Percentiles rank a stretch among this genome's conserved stretches.
Conservation (phyloP, 1,140 invertebrate genomes). For the Telenomus remus region DNA sequence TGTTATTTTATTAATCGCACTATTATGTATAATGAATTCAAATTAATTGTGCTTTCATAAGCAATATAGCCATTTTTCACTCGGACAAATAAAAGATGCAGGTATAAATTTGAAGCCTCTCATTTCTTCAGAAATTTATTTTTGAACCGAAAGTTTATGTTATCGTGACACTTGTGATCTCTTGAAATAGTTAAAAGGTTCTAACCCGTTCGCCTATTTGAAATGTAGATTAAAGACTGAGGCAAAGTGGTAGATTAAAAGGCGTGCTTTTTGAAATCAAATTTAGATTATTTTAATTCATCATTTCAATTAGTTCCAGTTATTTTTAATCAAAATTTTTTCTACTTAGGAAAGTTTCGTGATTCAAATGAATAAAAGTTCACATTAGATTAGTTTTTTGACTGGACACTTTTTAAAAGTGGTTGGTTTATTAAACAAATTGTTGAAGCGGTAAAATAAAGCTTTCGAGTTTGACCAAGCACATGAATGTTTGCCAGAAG, state of each 20-base stretch:
- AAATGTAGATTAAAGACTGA: conserved; percentile 11
- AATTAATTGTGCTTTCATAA: too few relatives aligned
- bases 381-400: neutral
- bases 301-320: neutral
- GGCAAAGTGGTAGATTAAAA: conserved; percentile 12
- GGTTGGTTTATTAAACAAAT: too few relatives aligned
- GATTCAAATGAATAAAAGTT: neutral
- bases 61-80: too few relatives aligned
- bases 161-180: conserved; percentile 20
- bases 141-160: conserved; percentile 1
- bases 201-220: conserved; percentile 11
- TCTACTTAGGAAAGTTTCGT: too few relatives aligned
- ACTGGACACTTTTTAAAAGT: neutral
- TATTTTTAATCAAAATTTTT: too few relatives aligned
- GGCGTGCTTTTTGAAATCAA: conserved; percentile 2
- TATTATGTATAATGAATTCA: too few relatives aligned
- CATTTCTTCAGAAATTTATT: neutral
- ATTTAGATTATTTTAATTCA: conserved; percentile 2
- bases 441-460: too few relatives aligned
- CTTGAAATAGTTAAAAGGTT: conserved; percentile 45
- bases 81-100: too few relatives aligned
- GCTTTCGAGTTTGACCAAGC: conserved; percentile 4
- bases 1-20: neutral
- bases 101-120: too few relatives aligned
- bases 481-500: conserved; percentile 21